Percentiles rank a stretch among this genome's conserved stretches.
Conservation (phyloP, 2,113 vertebrate species). For the Polypterus senegalus region DNA sequence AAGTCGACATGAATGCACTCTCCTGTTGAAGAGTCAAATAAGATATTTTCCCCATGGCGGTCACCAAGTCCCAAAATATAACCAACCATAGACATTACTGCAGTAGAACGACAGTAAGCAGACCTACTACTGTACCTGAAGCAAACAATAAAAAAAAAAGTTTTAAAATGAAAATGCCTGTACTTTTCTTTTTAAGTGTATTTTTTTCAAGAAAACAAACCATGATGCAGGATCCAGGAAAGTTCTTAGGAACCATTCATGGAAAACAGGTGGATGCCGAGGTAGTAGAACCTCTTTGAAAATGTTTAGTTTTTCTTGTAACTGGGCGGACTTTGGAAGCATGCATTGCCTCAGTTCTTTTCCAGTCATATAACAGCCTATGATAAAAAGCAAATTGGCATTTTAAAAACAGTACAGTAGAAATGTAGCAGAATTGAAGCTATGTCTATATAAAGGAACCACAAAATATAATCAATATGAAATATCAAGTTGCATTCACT, state of each 20-base stretch:
- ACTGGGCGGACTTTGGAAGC: constrained; percentile 71
- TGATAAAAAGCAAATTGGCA: constrained; percentile 9
- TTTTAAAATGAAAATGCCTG: too few relatives aligned
- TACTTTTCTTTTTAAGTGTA: too few relatives aligned
- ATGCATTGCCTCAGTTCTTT: constrained; percentile 86
- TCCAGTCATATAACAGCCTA: constrained; percentile 80
- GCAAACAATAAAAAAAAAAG: constrained; percentile 2
- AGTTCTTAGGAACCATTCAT: constrained; percentile 91
- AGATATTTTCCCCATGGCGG: constrained; percentile 91
- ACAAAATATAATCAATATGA: too few relatives aligned
- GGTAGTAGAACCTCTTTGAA: constrained; percentile 80
- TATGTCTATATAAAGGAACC: too few relatives aligned
- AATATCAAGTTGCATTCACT: too few relatives aligned
- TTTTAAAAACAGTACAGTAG: neutral
- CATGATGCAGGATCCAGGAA: constrained; percentile 93
- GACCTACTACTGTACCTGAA: constrained; percentile 90
- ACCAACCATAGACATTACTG: constrained; percentile 98
- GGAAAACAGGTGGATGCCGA: constrained; percentile 81
- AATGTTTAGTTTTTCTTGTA: constrained; percentile 77
- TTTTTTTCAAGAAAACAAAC: constrained; percentile 35
- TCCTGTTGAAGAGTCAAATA: constrained; percentile 89
- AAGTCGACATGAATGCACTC: constrained; percentile 96
- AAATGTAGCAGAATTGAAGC: neutral
- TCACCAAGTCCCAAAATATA: constrained; percentile 93
- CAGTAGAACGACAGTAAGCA: constrained; percentile 85